Percentiles rank a stretch among this genome's conserved stretches.
Conservation (phyloP, 2,797 vertebrate species). For the Platalea minor region DNA sequence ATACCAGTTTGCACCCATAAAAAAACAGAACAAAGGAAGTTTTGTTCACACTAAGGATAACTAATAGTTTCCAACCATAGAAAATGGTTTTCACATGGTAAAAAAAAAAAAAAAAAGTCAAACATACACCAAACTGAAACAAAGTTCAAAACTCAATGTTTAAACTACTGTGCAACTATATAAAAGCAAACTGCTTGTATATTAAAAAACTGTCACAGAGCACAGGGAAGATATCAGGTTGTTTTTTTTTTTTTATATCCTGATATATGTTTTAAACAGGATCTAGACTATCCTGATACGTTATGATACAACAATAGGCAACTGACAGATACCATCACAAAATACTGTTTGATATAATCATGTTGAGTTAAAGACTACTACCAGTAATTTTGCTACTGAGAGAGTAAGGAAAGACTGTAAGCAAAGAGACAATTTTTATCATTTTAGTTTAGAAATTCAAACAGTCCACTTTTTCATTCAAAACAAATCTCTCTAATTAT, state of each 20-base stretch:
- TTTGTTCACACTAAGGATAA: constrained; percentile 79
- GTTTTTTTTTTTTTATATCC: background rate
- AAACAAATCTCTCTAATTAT: background rate
- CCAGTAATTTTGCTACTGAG: background rate
- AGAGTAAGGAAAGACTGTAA: background rate
- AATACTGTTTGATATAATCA: background rate
- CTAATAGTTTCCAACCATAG: constrained; percentile 78
- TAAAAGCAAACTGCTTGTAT: background rate
- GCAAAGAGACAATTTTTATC: background rate
- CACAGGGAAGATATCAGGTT: background rate
- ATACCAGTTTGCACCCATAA: constrained; percentile 69
- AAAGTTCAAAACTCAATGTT: constrained; percentile 59
- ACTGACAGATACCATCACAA: background rate
- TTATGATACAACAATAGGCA: background rate
- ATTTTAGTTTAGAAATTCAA: background rate
- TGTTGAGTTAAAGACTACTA: background rate
- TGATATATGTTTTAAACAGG: background rate
- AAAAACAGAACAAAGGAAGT: constrained; percentile 76
- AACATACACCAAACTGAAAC: constrained; percentile 72
- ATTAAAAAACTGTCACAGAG: background rate
- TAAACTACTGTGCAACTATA: background rate
- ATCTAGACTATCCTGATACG: background rate
- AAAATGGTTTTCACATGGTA: constrained; percentile 74
- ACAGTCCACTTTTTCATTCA: background rate
- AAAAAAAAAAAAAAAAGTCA: constrained; percentile 21